phyloP scores from a whole-genome alignment of 2,113 vertebrate genomes.

The Dendropsophus ebraccatus region DNA sequence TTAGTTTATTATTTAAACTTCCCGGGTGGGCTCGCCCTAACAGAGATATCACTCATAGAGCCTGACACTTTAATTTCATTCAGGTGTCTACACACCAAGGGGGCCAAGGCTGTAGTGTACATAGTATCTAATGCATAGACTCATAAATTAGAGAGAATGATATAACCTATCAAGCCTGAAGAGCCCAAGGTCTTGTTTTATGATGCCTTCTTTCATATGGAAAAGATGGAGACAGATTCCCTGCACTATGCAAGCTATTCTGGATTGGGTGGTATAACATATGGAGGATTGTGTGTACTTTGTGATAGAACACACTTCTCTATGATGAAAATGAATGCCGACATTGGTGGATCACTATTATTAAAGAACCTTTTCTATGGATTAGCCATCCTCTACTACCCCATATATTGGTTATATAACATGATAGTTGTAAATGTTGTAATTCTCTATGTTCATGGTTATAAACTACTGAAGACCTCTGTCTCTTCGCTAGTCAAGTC shows the following conservation, averaged over 20 bases:
- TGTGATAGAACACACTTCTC: too few species aligned
- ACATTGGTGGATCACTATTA: background rate
- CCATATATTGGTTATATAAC: too few species aligned
- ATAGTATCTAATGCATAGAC: background rate
- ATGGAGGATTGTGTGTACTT: background rate
- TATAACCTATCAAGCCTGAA: constrained; percentile 3
- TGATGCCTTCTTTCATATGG: background rate
- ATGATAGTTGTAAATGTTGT: too few species aligned
- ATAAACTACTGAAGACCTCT: too few species aligned
- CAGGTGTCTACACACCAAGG: background rate
- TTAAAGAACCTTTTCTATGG: too few species aligned
- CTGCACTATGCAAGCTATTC: background rate
- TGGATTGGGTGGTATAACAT: background rate
- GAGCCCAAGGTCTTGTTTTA: background rate
- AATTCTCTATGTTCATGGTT: too few species aligned
- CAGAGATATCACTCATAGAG: constrained; percentile 5
- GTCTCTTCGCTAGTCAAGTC: too few species aligned
- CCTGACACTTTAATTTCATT: background rate
- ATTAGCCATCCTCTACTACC: background rate
- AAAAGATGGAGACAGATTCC: background rate
- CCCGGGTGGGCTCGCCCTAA: background rate
- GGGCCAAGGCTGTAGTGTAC: background rate
- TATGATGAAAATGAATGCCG: background rate
- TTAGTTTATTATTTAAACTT: background rate
- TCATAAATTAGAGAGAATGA: background rate